These are phyloP conservation scores for Drosophila jambulina DNA, from an alignment of 1,140 invertebrate genomes.

Conservation along the genomic window DNA sequence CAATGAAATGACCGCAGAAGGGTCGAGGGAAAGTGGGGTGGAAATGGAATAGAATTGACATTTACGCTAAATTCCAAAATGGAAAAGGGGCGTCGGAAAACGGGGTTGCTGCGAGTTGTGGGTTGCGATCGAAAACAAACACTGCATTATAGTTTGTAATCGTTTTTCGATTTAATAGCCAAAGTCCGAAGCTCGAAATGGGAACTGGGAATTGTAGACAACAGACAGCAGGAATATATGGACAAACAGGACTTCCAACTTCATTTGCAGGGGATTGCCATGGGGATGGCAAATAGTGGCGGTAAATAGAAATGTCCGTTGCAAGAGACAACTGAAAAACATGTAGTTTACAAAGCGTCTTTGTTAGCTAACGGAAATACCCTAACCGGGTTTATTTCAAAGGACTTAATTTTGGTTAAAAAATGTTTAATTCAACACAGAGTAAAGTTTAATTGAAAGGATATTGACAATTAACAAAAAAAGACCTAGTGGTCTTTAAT, in stretches of 20 bases:
- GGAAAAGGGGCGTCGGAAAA: constrained; percentile 1
- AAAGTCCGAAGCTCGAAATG: constrained; percentile 25
- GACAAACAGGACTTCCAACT: constrained; percentile 48
- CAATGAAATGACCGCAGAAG: constrained; percentile 76
- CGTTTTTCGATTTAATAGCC: constrained; percentile 82
- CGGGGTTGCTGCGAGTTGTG: constrained; percentile 11
- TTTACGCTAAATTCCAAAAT: constrained; percentile 62
- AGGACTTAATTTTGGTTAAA: background rate
- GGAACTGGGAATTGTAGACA: constrained; percentile 34
- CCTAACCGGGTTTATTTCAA: background rate
- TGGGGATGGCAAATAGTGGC: constrained; percentile 44
- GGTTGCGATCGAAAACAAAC: constrained; percentile 59
- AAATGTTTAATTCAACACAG: background rate
- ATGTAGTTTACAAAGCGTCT: constrained; percentile 5
- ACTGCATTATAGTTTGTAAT: constrained; percentile 82
- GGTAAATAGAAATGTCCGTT: constrained; percentile 75
- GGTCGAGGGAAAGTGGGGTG: constrained; percentile 12
- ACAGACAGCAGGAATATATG: constrained; percentile 23
- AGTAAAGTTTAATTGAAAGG: background rate
- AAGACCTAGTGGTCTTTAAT: too few relatives aligned
- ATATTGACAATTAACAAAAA: background rate
- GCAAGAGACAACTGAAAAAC: constrained; percentile 52
- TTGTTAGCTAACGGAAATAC: constrained; percentile 1
- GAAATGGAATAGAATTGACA: constrained; percentile 60
- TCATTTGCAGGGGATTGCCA: constrained; percentile 29